A percentile compares a stretch with the other conserved stretches of the same genome.
These are phyloP conservation scores for Nothocercus julius DNA, from an alignment of 2,113 vertebrate species.

Conservation along the genomic window DNA sequence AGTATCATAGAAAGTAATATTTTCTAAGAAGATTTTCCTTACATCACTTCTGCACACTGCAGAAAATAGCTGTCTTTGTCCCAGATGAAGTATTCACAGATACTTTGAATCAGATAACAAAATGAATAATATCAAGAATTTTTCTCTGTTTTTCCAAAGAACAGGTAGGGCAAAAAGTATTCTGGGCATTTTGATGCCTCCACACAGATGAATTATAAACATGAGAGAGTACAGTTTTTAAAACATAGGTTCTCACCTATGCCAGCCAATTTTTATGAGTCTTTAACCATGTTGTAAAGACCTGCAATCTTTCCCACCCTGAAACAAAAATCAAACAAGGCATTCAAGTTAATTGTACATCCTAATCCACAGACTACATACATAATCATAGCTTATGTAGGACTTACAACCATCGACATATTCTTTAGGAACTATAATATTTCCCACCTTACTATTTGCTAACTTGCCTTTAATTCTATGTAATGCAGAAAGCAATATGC, in stretches of 20 bases:
- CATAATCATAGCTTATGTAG: not conserved
- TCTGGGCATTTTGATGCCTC: not conserved
- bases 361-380: not conserved
- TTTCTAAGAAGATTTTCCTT: not conserved
- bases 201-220: not conserved
- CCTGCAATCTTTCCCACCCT: not conserved
- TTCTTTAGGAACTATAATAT: not conserved
- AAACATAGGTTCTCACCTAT: not conserved
- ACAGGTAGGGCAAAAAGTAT: not conserved
- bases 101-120: not conserved
- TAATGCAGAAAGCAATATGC: not conserved
- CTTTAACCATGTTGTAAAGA: not conserved
- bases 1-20: not conserved
- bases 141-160: not conserved
- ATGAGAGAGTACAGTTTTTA: not conserved
- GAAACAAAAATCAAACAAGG: not conserved
- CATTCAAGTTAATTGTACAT: not conserved
- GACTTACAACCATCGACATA: not conserved
- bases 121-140: not conserved
- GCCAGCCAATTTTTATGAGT: not conserved
- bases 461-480: not conserved
- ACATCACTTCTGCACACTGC: not conserved
- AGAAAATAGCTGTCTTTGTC: not conserved
- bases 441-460: not conserved
- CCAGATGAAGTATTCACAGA: not conserved